phyloP scores from a whole-genome alignment of 2,113 vertebrate genomes.

The Malurus melanocephalus region DNA sequence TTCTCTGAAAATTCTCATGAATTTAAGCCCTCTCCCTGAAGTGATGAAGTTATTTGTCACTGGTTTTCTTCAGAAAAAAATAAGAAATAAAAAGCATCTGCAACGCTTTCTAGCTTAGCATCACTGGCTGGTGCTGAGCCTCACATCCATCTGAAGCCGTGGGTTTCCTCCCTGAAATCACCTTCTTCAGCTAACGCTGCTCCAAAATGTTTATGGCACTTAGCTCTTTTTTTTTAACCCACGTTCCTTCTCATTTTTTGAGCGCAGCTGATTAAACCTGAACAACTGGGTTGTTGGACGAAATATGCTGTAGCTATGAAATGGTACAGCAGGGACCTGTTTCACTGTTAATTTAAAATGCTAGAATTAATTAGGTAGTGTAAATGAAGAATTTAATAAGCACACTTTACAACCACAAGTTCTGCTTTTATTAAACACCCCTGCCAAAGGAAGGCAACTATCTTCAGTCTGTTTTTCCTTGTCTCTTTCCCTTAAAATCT shows the following conservation, averaged over 20 bases:
- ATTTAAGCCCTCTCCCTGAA: not conserved
- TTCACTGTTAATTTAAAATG: conserved; percentile 87
- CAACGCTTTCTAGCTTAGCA: not conserved
- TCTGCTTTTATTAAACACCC: conserved; percentile 80
- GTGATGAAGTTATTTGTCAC: not conserved
- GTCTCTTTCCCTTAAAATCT: conserved; percentile 60
- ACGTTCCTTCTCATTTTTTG: conserved; percentile 60
- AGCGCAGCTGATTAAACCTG: conserved; percentile 79
- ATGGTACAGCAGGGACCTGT: conserved; percentile 82
- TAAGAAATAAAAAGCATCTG: not conserved
- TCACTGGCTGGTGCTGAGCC: not conserved
- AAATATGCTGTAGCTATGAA: conserved; percentile 75
- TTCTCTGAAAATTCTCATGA: not conserved
- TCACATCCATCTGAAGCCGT: not conserved
- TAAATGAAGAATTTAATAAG: conserved; percentile 87
- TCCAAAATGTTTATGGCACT: conserved; percentile 10
- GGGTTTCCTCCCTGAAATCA: not conserved
- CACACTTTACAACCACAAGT: conserved; percentile 81
- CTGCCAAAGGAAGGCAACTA: conserved; percentile 72
- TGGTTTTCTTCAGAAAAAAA: not conserved
- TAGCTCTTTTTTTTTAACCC: not conserved
- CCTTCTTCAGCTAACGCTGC: not conserved
- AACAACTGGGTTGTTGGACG: conserved; percentile 76
- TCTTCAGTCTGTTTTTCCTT: conserved; percentile 61
- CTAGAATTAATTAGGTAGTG: conserved; percentile 86